Evolutionary conservation across 2,888 invertebrate genomes (phyloP).

Genomic region (Automeris io): DNA sequence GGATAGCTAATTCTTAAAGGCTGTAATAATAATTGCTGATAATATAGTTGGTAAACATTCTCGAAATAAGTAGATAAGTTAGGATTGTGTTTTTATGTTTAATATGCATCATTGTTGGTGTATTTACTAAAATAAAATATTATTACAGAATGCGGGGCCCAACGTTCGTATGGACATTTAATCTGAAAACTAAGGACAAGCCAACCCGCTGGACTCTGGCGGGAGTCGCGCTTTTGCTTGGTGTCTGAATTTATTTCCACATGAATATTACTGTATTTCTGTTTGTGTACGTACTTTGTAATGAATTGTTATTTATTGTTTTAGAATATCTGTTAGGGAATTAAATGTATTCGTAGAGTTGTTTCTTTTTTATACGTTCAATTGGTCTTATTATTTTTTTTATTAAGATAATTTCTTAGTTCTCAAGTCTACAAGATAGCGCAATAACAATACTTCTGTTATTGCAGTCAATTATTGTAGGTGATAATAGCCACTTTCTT

Average conservation of each 20-base stretch:
- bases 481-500: no score
- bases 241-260: constrained; percentile 75
- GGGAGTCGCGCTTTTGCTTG: constrained; percentile 93
- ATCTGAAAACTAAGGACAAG: constrained; percentile 91
- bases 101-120: neutral
- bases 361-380: no score
- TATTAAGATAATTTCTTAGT: no score
- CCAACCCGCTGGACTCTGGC: constrained; percentile 95
- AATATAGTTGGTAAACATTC: no score
- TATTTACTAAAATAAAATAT: neutral
- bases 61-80: no score
- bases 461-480: neutral
- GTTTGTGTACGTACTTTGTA: neutral
- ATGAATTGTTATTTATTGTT: neutral
- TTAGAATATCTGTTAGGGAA: constrained; percentile 7
- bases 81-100: no score
- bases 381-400: no score
- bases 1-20: no score
- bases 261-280: neutral
- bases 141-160: constrained; percentile 84
- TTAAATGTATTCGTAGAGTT: constrained; percentile 8
- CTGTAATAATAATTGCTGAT: no score
- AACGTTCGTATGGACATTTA: constrained; percentile 97
- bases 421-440: no score
- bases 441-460: neutral